Evolutionary conservation across 2,113 vertebrate genomes (phyloP), one percentile per base, ranked within the genome.

Genomic region (Brachypodius melanocephalos): DNA sequence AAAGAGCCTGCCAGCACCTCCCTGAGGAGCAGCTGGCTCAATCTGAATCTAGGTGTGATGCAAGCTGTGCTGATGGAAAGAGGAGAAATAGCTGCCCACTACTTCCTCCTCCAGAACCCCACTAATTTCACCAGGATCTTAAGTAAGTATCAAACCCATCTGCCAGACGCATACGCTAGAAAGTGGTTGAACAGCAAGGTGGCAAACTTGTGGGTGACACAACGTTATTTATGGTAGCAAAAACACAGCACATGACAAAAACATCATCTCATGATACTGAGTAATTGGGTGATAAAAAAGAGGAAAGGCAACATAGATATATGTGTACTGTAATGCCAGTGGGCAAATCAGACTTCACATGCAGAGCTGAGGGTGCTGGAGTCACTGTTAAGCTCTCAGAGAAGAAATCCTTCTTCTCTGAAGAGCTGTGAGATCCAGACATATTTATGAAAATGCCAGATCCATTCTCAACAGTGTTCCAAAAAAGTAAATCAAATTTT

Each of bases 221-320:
- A 2, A 49, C 0, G 1, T 85, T 96, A 91, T 95, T 93, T 97
- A 77, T 74, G 72, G 94, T 21, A 83, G 46, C 59, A 67, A 80
- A 88, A 93, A 34, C 78, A 86, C 34, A 32, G 59, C 67, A 79
- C 83, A 83, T 45, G 75, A 77, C 48, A 74, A 86, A 92, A 93
- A 24, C 69, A 94, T 20, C 1, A 59, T 86, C 95, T 81, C 63
- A 55, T 95, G 95, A 90, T 77, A 80, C 24, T 95, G 92, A 97
- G 85, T 93, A 95, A 94, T 63, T 0, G 5, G 10, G 18, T 80
- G 88, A 83, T 58, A 73, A 85, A 93, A 91, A 0, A 43, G 54
- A 73, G 54, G 59, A 93, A 91, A 88, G 42, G 28, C 58, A 69
- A 59, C 1, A 2, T 4, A 57, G 54, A 82, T 72, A 82, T 72